Evolutionary conservation across 2,113 vertebrate species (phyloP).

Genomic region (Colius striatus): DNA sequence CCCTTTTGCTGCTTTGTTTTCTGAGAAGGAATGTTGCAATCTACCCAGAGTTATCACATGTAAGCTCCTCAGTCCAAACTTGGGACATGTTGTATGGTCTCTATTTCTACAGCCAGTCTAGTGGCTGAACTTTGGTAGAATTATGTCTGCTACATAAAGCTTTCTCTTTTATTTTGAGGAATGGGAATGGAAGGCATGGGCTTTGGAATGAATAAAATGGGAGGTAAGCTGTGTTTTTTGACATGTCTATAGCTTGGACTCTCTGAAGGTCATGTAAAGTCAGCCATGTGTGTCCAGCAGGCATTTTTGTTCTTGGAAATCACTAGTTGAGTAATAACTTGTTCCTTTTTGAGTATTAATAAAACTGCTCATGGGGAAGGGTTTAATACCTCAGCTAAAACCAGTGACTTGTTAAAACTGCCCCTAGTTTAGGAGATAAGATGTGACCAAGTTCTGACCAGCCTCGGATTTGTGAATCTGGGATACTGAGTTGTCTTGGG

Average conservation of each 20-base stretch:
- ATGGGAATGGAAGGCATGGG: constrained; percentile 95
- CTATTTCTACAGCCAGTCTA: neutral
- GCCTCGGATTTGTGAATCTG: neutral
- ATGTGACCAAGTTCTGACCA: neutral
- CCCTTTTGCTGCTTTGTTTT: constrained; percentile 41
- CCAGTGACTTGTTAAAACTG: neutral
- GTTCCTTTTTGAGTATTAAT: neutral
- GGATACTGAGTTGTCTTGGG: fast-evolving
- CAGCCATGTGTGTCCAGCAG: neutral
- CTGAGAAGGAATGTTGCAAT: constrained; percentile 46
- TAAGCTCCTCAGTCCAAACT: neutral
- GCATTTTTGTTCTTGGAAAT: neutral
- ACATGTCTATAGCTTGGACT: neutral
- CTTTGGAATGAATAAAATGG: constrained; percentile 96
- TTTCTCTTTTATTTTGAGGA: constrained; percentile 76
- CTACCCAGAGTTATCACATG: constrained; percentile 4
- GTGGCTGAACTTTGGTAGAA: neutral
- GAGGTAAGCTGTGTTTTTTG: constrained; percentile 81
- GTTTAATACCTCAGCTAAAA: neutral
- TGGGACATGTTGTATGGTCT: neutral
- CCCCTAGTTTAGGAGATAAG: neutral
- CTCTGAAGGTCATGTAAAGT: neutral
- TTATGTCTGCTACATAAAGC: constrained; percentile 48
- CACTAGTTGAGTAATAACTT: fast-evolving
- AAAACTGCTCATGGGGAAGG: neutral